Evolutionary conservation across 2,797 vertebrate species (phyloP).

Genomic region (Silurus lanzhouensis): DNA sequence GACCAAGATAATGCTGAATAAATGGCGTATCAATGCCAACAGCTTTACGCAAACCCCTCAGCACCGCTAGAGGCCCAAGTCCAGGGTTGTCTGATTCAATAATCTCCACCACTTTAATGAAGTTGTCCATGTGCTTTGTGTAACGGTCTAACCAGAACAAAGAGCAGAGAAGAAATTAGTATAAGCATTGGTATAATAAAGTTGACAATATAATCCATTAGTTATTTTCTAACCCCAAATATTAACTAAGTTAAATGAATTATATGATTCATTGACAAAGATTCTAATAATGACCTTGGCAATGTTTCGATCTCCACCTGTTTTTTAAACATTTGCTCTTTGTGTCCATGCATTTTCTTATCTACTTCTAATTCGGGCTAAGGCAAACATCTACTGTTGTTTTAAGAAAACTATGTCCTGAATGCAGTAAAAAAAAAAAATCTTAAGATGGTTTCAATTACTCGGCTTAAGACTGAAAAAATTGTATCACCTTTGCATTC

Average conservation of each 20-base stretch:
- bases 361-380: background rate
- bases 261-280: background rate
- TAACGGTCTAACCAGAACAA: constrained; percentile 54
- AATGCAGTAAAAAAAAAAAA: background rate
- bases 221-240: background rate
- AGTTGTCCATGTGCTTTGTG: constrained; percentile 69
- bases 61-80: constrained; percentile 41
- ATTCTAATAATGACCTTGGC: background rate
- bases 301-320: background rate
- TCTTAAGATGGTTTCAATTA: background rate
- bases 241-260: background rate
- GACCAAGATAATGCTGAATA: constrained; percentile 63
- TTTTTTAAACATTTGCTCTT: background rate
- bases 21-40: constrained; percentile 53
- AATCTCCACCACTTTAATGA: constrained; percentile 70
- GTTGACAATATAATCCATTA: background rate
- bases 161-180: background rate
- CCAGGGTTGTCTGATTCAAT: constrained; percentile 61
- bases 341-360: background rate
- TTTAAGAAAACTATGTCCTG: background rate
- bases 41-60: constrained; percentile 59
- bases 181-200: background rate
- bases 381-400: background rate
- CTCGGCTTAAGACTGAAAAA: background rate
- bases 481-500: background rate